Evolutionary conservation across 2,888 invertebrate species (phyloP).

Genomic region (Agapostemon virescens): DNA sequence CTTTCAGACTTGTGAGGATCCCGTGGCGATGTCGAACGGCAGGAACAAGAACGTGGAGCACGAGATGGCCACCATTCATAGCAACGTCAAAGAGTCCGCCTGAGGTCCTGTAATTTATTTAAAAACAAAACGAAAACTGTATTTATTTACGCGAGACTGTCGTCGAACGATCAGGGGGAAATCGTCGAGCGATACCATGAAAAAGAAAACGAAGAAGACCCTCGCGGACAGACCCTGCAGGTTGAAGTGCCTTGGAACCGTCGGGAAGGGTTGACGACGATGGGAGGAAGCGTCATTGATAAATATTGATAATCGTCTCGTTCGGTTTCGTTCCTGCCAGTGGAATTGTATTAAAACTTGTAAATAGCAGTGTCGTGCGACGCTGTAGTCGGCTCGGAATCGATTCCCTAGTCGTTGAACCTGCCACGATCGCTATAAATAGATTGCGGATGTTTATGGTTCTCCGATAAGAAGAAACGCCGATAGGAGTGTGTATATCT

Average conservation of each 20-base stretch:
- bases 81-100: conserved; percentile 72
- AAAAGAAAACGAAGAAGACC: background rate
- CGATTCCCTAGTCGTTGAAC: background rate
- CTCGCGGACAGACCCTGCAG: background rate
- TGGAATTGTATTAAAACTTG: conserved; percentile 73
- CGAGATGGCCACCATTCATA: conserved; percentile 76
- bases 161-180: background rate
- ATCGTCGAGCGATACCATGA: background rate
- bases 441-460: background rate
- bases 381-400: conserved; percentile 33
- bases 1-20: conserved; percentile 78
- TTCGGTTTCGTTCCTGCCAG: conserved; percentile 16
- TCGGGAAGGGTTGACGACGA: background rate
- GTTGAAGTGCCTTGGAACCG: conserved; percentile 19
- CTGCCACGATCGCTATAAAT: background rate
- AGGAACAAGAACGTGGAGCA: conserved; percentile 74
- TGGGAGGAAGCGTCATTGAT: background rate
- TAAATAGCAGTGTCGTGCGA: conserved; percentile 72
- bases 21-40: conserved; percentile 73
- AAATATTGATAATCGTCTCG: conserved; percentile 3
- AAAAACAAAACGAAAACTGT: conserved; percentile 54
- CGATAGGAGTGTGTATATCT: background rate
- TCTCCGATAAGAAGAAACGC: background rate
- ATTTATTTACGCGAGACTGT: conserved; percentile 66
- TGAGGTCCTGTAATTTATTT: conserved; percentile 72